phyloP scores from a whole-genome alignment of 1,140 invertebrate species.

The Lordiphosa collinella region DNA sequence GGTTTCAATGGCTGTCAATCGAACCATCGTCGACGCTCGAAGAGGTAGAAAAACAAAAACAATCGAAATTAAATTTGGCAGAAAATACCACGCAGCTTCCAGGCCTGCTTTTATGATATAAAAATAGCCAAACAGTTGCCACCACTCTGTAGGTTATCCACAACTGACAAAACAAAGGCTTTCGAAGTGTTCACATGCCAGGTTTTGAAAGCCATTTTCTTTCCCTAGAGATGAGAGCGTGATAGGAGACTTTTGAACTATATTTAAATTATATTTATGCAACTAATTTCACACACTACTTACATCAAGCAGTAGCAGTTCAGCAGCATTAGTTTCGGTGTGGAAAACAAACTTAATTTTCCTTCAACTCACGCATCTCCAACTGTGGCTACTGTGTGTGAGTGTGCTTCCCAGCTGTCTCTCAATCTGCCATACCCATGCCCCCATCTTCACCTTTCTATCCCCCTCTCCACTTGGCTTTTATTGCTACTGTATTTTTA shows the following conservation, averaged over 20 bases:
- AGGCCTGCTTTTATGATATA: slow-evolving; percentile 21
- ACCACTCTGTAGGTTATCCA: background rate
- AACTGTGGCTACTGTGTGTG: slow-evolving; percentile 25
- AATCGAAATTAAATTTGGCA: slow-evolving; percentile 43
- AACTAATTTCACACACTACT: background rate
- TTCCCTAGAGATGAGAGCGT: slow-evolving; percentile 2
- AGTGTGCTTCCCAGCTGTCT: slow-evolving; percentile 19
- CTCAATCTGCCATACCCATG: slow-evolving; percentile 10
- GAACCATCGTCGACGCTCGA: slow-evolving; percentile 8
- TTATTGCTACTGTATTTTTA: slow-evolving; percentile 69
- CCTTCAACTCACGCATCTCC: slow-evolving; percentile 6
- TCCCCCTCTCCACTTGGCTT: slow-evolving; percentile 14
- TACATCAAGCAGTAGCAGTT: too few relatives aligned
- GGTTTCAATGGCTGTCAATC: slow-evolving; percentile 11
- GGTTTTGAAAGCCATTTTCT: slow-evolving; percentile 10
- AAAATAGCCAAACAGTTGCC: slow-evolving; percentile 19
- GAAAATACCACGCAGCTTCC: slow-evolving; percentile 17
- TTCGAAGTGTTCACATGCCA: slow-evolving; percentile 1
- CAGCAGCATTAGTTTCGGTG: too few relatives aligned
- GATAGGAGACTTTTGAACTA: background rate
- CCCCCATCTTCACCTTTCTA: slow-evolving; percentile 3
- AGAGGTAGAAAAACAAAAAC: slow-evolving; percentile 14
- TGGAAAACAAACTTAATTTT: background rate
- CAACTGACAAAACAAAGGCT: slow-evolving; percentile 5
- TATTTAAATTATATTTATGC: background rate